phyloP scores from a whole-genome alignment of 2,888 invertebrate genomes.

The Tortricodes alternella region DNA sequence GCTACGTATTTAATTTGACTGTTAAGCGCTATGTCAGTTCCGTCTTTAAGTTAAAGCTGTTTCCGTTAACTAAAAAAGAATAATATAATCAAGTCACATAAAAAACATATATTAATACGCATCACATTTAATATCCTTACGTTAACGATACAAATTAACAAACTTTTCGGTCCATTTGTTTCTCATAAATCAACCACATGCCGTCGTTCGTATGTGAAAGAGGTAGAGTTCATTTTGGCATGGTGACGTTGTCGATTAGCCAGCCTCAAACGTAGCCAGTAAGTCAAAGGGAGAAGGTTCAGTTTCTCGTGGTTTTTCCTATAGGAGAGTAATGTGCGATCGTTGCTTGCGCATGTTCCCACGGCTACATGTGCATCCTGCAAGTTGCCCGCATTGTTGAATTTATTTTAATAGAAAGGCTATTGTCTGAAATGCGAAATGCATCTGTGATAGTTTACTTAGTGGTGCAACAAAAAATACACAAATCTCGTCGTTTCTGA shows the following conservation, averaged over 20 bases:
- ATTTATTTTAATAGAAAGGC: conserved; percentile 22
- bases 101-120: conserved; percentile 4
- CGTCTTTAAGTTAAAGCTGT: neutral
- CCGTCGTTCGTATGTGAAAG: neutral
- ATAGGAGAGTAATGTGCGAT: neutral
- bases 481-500: conserved; percentile 2
- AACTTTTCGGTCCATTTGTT: conserved; percentile 20
- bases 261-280: neutral
- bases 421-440: conserved; percentile 28
- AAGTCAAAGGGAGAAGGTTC: neutral
- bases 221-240: neutral
- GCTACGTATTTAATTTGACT: no score
- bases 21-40: no score
- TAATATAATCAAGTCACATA: neutral
- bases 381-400: conserved; percentile 24
- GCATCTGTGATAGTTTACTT: conserved; percentile 6
- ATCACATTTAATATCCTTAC: conserved; percentile 13
- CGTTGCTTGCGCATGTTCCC: conserved; percentile 20
- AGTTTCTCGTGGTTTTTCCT: neutral
- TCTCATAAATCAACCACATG: conserved; percentile 6
- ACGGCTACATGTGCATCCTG: conserved; percentile 31
- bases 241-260: neutral
- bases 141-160: conserved; percentile 2
- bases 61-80: neutral
- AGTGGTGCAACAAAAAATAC: conserved; percentile 8